These are phyloP conservation scores for Mellivora capensis DNA, from an alignment of 2,113 vertebrate species.

Conservation along the genomic window DNA sequence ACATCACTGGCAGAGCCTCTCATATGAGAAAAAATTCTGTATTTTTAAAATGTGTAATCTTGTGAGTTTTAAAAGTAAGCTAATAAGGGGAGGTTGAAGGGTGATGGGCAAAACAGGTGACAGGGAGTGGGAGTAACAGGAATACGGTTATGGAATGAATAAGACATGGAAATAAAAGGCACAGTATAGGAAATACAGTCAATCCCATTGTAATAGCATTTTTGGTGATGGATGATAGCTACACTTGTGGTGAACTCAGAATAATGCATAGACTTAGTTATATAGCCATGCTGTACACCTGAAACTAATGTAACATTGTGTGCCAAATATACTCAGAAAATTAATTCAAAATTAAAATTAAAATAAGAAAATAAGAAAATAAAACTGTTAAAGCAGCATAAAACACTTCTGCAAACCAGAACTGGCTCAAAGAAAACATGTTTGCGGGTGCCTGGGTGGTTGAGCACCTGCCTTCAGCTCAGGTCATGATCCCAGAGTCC, in stretches of 20 bases:
- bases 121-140: neutral
- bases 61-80: neutral
- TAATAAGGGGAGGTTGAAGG: neutral
- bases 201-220: neutral
- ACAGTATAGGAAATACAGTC: neutral
- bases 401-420: neutral
- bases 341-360: neutral
- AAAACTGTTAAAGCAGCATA: neutral
- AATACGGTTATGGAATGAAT: neutral
- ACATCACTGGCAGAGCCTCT: neutral
- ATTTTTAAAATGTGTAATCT: neutral
- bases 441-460: neutral
- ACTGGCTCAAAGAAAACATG: neutral
- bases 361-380: neutral
- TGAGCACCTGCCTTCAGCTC: too few relatives aligned
- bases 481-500: too few relatives aligned
- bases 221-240: neutral
- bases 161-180: neutral
- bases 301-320: neutral
- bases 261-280: neutral
- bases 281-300: neutral
- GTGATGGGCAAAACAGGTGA: neutral
- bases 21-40: neutral
- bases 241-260: neutral
- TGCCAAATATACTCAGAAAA: neutral